Conservation (phyloP, 2,888 invertebrate genomes). For the Cephus pulcher region DNA sequence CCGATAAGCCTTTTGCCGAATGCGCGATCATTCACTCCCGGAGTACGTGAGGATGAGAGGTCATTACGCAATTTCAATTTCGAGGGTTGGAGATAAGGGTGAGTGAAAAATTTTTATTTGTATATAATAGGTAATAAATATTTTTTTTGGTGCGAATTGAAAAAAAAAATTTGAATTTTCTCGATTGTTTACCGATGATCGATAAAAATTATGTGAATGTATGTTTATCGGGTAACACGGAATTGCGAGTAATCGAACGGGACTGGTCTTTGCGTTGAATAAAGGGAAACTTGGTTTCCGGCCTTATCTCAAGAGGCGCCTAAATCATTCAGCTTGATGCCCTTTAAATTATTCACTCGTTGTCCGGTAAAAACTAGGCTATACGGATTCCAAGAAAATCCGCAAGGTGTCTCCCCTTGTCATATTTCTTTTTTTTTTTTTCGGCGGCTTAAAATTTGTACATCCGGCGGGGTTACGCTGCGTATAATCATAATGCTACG, state of each 20-base stretch:
- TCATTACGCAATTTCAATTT: not conserved
- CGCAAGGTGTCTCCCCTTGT: slow-evolving; percentile 25
- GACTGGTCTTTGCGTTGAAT: not conserved
- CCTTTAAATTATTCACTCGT: slow-evolving; percentile 45
- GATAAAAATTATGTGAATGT: no score
- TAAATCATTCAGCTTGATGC: slow-evolving; percentile 58
- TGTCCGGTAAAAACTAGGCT: slow-evolving; percentile 55
- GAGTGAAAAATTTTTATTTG: not conserved
- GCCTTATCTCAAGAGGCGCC: not conserved
- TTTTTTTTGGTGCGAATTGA: not conserved
- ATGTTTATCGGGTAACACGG: not conserved
- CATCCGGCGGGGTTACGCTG: not conserved
- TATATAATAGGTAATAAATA: not conserved
- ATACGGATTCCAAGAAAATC: slow-evolving; percentile 43
- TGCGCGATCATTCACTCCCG: not conserved
- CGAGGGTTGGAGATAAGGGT: not conserved
- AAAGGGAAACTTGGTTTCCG: not conserved
- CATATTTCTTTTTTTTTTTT: slow-evolving; percentile 8
- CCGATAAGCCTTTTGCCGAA: not conserved
- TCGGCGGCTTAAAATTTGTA: not conserved
- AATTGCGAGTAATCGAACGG: not conserved
- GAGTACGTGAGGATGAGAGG: not conserved
- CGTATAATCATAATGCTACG: not conserved
- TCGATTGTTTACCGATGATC: no score
- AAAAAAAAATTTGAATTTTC: not conserved